Base-by-base conservation (phyloP, 2,888 invertebrate species). In the Luperina testacea region DNA sequence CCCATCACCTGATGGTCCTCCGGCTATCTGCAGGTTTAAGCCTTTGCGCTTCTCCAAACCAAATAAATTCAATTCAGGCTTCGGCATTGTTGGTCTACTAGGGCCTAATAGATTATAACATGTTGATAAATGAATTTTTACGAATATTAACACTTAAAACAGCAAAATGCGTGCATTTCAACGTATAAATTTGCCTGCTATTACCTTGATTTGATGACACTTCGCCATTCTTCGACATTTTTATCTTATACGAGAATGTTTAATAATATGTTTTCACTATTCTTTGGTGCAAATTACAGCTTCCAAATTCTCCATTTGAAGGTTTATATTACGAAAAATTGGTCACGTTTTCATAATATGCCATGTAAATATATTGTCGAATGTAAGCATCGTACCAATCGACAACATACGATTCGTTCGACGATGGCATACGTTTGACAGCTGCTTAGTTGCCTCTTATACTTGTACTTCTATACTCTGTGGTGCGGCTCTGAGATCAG, bases 161-260 rank as follows among this genome's bases (percentile, higher is more conserved):
- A 51, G 7, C 48, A 63, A 77, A 77, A 82, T 65, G 15, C 24
- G 45, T n/a, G 42, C 61, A 74, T 65, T 68, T 70, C 65, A 78
- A 73, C 74, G 63, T 63, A 48, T 81, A 48, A n/a, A 77, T 76
- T 81, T 80, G 69, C 70, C 75, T 73, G 78, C 17, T 75, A 89
- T 90, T 97, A 96, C 97, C 97, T 96, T 97, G 97, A 95, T 97
- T 97, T 94, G 97, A 97, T 92, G 97, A 97, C 96, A 98, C 97
- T 95, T 97, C 97, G 95, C 97, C 97, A 97, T 97, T 97, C 96
- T 98, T 98, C 97, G 98, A 98, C 98, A 98, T 98, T 97, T 95
- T 96, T 92, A 87, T 82, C 73, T 94, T 96, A 93, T 63, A 85
- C 78, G 83, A 86, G 90, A 89, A 77, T 88, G 84, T 81, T 84